phyloP scores from a whole-genome alignment of 64 coral and sea anemone species.

The Stichodactyla mertensii region DNA sequence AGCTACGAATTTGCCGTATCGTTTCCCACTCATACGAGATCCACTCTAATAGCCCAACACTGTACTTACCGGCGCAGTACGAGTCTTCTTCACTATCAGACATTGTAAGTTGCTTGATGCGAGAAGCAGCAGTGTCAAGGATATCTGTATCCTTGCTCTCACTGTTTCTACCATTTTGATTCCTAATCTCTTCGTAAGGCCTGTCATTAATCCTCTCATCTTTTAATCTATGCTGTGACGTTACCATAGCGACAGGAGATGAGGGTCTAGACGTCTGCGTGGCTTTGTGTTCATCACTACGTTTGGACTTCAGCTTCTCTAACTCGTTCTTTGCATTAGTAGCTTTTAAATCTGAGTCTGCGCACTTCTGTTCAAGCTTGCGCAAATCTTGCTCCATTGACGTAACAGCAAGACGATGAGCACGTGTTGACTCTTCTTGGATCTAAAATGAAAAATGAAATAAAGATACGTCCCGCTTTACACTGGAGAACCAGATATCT shows the following conservation, averaged over 20 bases:
- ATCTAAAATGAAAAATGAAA: conserved; percentile 41
- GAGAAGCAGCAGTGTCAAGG: conserved; percentile 37
- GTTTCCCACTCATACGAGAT: too few relatives aligned
- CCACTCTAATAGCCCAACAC: neutral
- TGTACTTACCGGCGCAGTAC: neutral
- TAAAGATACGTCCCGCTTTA: too few relatives aligned
- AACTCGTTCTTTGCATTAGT: neutral
- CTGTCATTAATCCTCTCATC: neutral
- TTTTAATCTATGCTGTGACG: neutral
- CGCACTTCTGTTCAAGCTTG: conserved; percentile 69
- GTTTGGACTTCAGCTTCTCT: conserved; percentile 23
- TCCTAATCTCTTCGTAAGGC: neutral
- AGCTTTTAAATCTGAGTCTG: conserved; percentile 21
- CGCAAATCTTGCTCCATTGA: conserved; percentile 70
- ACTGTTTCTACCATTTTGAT: neutral
- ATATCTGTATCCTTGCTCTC: conserved; percentile 38
- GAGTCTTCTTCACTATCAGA: conserved; percentile 83
- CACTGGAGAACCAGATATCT: too few relatives aligned
- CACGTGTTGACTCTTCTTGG: conserved; percentile 74
- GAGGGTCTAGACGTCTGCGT: conserved; percentile 35
- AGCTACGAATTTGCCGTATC: too few relatives aligned
- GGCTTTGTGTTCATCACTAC: conserved; percentile 19
- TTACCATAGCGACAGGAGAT: neutral
- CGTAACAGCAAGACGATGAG: conserved; percentile 69
- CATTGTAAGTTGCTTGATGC: conserved; percentile 56